Evolutionary conservation across 1,140 invertebrate species (phyloP), one percentile per base, ranked within the genome.

Genomic region (Ladona fulva): DNA sequence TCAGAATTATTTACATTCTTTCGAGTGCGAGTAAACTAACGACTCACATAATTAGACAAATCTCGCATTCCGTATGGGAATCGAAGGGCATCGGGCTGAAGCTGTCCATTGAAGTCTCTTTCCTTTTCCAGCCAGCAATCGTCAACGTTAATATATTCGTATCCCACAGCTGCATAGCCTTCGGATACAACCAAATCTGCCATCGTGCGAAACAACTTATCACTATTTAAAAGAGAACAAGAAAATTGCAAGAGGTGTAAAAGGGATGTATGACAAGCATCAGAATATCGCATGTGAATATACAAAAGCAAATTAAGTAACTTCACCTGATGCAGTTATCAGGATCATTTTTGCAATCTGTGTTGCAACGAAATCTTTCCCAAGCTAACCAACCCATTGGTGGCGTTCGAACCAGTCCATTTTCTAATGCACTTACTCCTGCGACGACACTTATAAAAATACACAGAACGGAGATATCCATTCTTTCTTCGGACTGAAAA

Each of bases 361-460:
- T 90, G 77, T 91, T 88, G 82, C 92, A 94, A 74, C 91, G 84
- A 82, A 90, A 94, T 79, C 91, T 84, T 80, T 92, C 87, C 92
- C 92, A 94, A 1, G 91, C 88, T 82, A 93, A 86, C 91, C 91
- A 94, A n/a, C 92, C 92, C 92, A 94, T 93, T 0, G 92, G 92
- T 6, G 90, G 90, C 25, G 87, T 89, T 25, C 83, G 80, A 3
- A 88, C 89, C 37, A 90, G 80, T 0, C 89, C 89, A 85, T 90
- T 90, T 76, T 90, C 85, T 25, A 90, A 81, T 29, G 78, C 80
- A 16, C 12, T 14, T 3, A 42, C 74, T 5, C 24, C 74, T 1
- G 1, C 3, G 74, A 42, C 12, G 19, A 19, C 74, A 66, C 52
- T 66, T 3, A 66, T 22, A 66, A 66, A 66, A 3, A 66, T 3